Percentiles rank a stretch among this genome's conserved stretches.
These are phyloP conservation scores for Aricia agestis DNA, from an alignment of 1,140 invertebrate species.

Conservation along the genomic window DNA sequence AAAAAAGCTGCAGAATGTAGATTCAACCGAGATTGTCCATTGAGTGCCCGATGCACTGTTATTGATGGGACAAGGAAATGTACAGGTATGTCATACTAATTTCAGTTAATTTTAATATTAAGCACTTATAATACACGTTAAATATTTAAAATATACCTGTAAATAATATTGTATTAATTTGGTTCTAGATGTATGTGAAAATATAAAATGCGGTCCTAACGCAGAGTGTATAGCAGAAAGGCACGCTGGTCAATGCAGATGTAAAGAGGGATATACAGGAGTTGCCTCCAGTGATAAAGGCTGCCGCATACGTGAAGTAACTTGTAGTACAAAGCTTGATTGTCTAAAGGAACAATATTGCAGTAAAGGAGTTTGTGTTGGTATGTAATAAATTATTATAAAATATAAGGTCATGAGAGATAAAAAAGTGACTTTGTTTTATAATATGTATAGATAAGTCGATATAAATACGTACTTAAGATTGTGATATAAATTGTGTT, in stretches of 20 bases:
- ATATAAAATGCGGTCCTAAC: constrained; percentile 85
- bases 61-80: constrained; percentile 85
- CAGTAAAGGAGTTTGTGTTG: constrained; percentile 86
- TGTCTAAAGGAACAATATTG: constrained; percentile 89
- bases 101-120: too few relatives aligned
- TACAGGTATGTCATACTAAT: constrained; percentile 65
- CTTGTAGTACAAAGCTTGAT: constrained; percentile 82
- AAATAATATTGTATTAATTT: constrained; percentile 18
- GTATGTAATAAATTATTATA: constrained; percentile 72
- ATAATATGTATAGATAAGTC: too few relatives aligned
- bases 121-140: too few relatives aligned
- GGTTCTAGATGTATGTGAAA: constrained; percentile 84
- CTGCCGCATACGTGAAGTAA: constrained; percentile 85
- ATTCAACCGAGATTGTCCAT: constrained; percentile 86
- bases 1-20: constrained; percentile 86
- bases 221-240: constrained; percentile 86
- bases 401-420: too few relatives aligned
- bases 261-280: constrained; percentile 85
- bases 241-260: constrained; percentile 86
- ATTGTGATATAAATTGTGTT: background rate
- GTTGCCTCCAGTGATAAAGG: constrained; percentile 83
- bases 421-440: too few relatives aligned
- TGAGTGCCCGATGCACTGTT: constrained; percentile 83
- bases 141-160: too few relatives aligned
- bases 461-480: background rate